phyloP scores from a whole-genome alignment of 2,888 invertebrate genomes.

The Leucania comma region DNA sequence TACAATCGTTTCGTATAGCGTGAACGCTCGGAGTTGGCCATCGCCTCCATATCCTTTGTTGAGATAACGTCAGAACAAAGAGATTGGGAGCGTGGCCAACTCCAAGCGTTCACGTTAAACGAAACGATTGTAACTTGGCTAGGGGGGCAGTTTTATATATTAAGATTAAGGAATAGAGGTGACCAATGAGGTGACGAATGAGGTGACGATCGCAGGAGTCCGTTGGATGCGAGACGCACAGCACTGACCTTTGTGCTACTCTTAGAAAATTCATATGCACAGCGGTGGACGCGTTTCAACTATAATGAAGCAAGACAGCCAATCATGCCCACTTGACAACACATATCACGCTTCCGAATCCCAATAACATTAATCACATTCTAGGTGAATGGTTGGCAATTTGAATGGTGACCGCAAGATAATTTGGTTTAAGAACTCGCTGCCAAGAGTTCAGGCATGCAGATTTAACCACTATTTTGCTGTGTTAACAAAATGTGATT shows the following conservation, averaged over 20 bases:
- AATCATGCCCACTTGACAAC: background rate
- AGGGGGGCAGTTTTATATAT: too few species aligned
- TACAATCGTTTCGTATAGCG: too few species aligned
- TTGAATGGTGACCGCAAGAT: background rate
- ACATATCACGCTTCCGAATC: background rate
- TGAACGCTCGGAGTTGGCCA: too few species aligned
- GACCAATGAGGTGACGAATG: too few species aligned
- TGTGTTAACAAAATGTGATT: background rate
- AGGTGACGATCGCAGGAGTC: too few species aligned
- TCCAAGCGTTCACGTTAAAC: too few species aligned
- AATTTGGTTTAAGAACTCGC: background rate
- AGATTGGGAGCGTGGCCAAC: too few species aligned
- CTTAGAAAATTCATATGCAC: background rate
- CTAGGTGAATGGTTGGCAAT: background rate
- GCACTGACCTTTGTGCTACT: background rate
- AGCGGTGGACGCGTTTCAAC: background rate
- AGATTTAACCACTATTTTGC: background rate
- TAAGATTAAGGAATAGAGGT: too few species aligned
- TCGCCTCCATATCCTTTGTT: too few species aligned
- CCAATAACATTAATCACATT: slow-evolving; percentile 1
- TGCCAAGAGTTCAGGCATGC: background rate
- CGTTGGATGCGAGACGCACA: background rate
- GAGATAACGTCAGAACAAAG: too few species aligned
- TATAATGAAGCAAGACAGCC: background rate
- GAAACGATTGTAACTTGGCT: too few species aligned